Evolutionary conservation across 2,797 vertebrate genomes (phyloP).

Genomic region (Avahi laniger): DNA sequence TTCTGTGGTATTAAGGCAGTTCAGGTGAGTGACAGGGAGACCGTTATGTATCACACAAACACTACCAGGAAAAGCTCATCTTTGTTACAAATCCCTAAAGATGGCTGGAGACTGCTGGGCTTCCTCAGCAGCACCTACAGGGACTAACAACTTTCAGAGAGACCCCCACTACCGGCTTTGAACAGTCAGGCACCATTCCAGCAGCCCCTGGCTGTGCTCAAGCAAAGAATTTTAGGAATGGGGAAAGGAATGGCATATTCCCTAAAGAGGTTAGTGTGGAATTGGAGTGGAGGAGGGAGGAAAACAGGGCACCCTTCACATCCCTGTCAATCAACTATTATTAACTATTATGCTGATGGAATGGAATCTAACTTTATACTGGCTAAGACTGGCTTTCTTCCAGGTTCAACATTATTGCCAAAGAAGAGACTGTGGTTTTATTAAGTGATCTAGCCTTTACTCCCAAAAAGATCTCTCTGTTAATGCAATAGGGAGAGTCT

Average conservation of each 20-base stretch:
- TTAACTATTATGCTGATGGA: slow-evolving; percentile 75
- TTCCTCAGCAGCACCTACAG: background rate
- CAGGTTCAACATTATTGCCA: slow-evolving; percentile 61
- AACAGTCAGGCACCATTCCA: slow-evolving; percentile 1
- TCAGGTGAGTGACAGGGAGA: slow-evolving; percentile 7
- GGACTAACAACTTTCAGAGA: background rate
- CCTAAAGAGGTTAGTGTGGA: slow-evolving; percentile 70
- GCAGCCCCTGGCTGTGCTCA: slow-evolving; percentile 59
- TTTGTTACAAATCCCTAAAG: background rate
- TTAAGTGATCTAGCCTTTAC: slow-evolving; percentile 67
- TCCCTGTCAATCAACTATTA: slow-evolving; percentile 73
- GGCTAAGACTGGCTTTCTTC: slow-evolving; percentile 58
- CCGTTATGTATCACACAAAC: slow-evolving; percentile 44
- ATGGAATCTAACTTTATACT: slow-evolving; percentile 74
- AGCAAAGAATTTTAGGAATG: slow-evolving; percentile 76
- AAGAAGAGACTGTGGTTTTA: slow-evolving; percentile 67
- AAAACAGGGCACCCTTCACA: slow-evolving; percentile 55
- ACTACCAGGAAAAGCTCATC: background rate
- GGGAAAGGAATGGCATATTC: slow-evolving; percentile 74
- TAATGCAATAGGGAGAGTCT: slow-evolving; percentile 19
- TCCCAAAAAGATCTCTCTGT: slow-evolving; percentile 46
- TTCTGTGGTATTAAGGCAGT: background rate
- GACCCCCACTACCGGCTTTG: background rate
- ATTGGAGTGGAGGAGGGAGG: background rate
- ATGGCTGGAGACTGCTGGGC: background rate